These are phyloP conservation scores for Punctoribates punctum DNA, from an alignment of 2,888 invertebrate genomes.

Conservation along the genomic window DNA sequence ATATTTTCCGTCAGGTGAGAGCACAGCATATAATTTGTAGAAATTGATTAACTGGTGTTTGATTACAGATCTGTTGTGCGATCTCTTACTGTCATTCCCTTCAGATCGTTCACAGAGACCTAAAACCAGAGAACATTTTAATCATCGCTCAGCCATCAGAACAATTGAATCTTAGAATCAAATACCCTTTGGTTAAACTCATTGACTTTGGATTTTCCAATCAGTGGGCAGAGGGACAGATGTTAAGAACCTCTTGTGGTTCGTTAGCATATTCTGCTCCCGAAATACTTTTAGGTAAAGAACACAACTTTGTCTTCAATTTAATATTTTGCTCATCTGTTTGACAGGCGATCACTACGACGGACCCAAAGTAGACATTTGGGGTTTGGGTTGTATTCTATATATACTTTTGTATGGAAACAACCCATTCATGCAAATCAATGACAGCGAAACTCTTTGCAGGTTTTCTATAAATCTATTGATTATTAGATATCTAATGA, in stretches of 20 bases:
- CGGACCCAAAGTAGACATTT: slow-evolving; percentile 97
- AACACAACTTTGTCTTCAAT: neutral
- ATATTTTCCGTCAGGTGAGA: slow-evolving; percentile 43
- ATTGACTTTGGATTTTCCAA: slow-evolving; percentile 99
- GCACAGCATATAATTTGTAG: no score
- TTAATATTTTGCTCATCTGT: neutral
- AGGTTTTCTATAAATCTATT: slow-evolving; percentile 52
- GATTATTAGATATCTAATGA: neutral
- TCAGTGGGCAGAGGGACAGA: slow-evolving; percentile 72
- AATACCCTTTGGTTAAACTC: slow-evolving; percentile 73
- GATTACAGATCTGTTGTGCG: slow-evolving; percentile 91
- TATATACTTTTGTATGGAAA: slow-evolving; percentile 98
- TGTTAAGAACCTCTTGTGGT: slow-evolving; percentile 95
- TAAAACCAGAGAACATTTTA: slow-evolving; percentile 99
- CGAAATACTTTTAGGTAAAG: slow-evolving; percentile 83
- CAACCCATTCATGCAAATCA: slow-evolving; percentile 97
- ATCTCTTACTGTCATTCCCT: slow-evolving; percentile 95
- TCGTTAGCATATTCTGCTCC: slow-evolving; percentile 98
- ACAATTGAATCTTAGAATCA: slow-evolving; percentile 8
- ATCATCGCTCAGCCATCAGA: slow-evolving; percentile 90
- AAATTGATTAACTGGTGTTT: no score
- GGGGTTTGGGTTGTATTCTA: slow-evolving; percentile 97
- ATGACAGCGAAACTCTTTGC: slow-evolving; percentile 97
- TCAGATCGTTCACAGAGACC: slow-evolving; percentile 81
- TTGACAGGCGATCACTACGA: slow-evolving; percentile 79